These are phyloP conservation scores for Paragorgia papillata DNA, from an alignment of 92 coral and sea anemone genomes.

Conservation along the genomic window DNA sequence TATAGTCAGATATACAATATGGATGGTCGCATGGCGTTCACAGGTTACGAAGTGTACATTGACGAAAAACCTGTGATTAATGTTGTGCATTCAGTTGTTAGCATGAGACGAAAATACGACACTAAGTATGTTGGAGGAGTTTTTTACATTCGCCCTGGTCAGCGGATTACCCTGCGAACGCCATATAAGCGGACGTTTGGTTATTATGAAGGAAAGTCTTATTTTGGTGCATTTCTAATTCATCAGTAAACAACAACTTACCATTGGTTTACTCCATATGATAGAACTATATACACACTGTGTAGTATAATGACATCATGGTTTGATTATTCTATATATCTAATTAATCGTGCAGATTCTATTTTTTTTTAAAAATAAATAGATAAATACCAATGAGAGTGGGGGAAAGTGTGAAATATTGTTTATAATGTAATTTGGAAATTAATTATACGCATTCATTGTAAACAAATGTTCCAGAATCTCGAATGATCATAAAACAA, in stretches of 20 bases:
- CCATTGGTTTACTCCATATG: too few relatives aligned
- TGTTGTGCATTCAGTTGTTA: constrained; percentile 65
- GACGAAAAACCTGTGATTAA: constrained; percentile 68
- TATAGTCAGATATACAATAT: constrained; percentile 88
- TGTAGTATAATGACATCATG: too few relatives aligned
- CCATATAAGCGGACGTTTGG: constrained; percentile 67
- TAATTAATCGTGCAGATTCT: too few relatives aligned
- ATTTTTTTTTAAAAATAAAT: too few relatives aligned
- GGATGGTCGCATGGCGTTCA: constrained; percentile 70
- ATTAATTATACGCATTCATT: too few relatives aligned
- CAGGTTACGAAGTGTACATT: constrained; percentile 81
- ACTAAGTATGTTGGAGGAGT: constrained; percentile 90
- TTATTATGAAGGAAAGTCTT: constrained; percentile 67
- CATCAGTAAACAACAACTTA: constrained; percentile 53
- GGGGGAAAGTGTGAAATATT: too few relatives aligned
- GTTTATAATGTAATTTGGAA: too few relatives aligned
- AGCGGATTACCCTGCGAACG: constrained; percentile 72
- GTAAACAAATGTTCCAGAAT: too few relatives aligned
- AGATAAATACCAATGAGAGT: too few relatives aligned
- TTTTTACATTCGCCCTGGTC: constrained; percentile 64
- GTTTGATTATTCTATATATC: too few relatives aligned
- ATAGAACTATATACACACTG: too few relatives aligned
- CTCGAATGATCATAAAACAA: too few relatives aligned
- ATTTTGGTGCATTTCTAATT: constrained; percentile 79
- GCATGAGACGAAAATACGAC: constrained; percentile 66